A percentile compares a stretch with the other conserved stretches of the same genome.
phyloP scores from a whole-genome alignment of 2,888 invertebrate species.

The Drosophila kuntzei region DNA sequence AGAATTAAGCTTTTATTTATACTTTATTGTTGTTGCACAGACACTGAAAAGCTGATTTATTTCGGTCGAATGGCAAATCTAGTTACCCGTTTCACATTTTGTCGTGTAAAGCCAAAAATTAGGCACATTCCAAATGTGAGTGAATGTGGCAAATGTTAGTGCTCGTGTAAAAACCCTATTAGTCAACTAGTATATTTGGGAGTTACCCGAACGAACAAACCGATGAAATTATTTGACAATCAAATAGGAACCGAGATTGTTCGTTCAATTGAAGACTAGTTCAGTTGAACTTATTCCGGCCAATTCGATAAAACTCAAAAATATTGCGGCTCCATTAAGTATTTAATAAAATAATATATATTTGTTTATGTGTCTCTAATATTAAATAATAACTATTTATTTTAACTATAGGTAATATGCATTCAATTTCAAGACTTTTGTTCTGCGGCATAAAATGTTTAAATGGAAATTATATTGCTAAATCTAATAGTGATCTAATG shows the following conservation, averaged over 20 bases:
- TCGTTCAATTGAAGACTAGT: background rate
- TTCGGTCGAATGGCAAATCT: too few species aligned
- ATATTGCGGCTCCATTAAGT: conserved; percentile 1
- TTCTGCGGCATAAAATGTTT: conserved; percentile 2
- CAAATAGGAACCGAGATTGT: background rate
- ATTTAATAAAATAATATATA: background rate
- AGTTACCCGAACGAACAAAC: too few species aligned
- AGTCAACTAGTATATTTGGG: too few species aligned
- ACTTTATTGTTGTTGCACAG: too few species aligned
- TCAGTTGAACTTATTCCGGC: conserved; percentile 1
- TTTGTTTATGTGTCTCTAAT: background rate
- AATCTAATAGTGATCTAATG: background rate
- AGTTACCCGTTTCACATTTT: too few species aligned
- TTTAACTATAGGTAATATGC: conserved; percentile 19
- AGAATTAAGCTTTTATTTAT: too few species aligned
- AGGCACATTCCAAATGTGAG: too few species aligned
- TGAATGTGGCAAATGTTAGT: too few species aligned
- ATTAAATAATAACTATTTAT: conserved; percentile 2
- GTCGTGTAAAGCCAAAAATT: too few species aligned
- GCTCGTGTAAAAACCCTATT: too few species aligned
- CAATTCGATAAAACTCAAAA: background rate
- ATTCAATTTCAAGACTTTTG: conserved; percentile 19
- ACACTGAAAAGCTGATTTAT: too few species aligned
- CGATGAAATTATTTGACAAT: background rate
- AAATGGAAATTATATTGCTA: background rate